Percentiles rank a stretch among this genome's conserved stretches.
Conservation (phyloP, 2,888 invertebrate genomes). For the Sthenelais limicola region DNA sequence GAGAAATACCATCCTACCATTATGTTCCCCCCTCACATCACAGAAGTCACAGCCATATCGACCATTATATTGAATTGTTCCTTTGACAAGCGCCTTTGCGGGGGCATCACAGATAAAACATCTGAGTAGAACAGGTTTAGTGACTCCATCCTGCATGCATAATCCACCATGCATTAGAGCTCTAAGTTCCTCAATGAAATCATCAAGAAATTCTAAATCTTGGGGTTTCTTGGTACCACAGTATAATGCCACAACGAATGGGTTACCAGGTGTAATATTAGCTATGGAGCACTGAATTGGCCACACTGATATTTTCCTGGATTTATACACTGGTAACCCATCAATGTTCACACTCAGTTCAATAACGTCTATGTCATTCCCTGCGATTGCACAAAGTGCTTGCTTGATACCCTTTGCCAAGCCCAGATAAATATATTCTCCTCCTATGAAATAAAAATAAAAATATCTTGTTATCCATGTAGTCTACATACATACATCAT, state of each 20-base stretch:
- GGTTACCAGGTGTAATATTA: background rate
- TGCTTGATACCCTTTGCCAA: background rate
- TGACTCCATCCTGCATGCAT: background rate
- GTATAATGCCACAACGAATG: slow-evolving; percentile 9
- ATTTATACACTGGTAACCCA: slow-evolving; percentile 4
- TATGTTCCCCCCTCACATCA: background rate
- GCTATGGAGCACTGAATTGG: background rate
- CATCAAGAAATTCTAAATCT: background rate
- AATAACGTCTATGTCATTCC: background rate
- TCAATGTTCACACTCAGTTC: slow-evolving; percentile 7
- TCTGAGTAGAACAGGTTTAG: background rate
- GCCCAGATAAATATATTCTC: background rate
- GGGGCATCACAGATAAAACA: slow-evolving; percentile 1
- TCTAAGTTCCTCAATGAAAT: slow-evolving; percentile 4
- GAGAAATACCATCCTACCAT: slow-evolving; percentile 3
- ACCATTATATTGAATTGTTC: slow-evolving; percentile 6
- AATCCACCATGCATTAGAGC: background rate
- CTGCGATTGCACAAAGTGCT: background rate
- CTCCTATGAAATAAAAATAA: too few relatives aligned
- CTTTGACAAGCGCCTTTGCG: slow-evolving; percentile 4
- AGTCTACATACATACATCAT: too few relatives aligned
- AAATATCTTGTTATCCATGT: too few relatives aligned
- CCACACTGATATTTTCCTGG: slow-evolving; percentile 1
- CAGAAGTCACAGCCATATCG: slow-evolving; percentile 3
- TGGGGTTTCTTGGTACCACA: slow-evolving; percentile 7